Evolutionary conservation across 1,140 invertebrate species (phyloP), one percentile per base, ranked within the genome.

Genomic region (Rhopalosiphum maidis): DNA sequence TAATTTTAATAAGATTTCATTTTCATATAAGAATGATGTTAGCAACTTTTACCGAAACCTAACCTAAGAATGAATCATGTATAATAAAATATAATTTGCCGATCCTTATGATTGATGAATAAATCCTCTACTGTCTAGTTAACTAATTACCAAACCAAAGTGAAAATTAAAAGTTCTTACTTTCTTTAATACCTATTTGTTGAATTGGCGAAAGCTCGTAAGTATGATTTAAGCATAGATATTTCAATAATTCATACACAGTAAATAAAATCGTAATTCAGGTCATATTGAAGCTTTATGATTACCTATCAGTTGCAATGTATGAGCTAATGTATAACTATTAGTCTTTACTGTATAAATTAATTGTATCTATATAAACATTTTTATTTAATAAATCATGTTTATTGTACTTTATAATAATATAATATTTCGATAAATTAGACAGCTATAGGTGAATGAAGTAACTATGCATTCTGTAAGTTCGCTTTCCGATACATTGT

Each of bases 31-130:
- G 30, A 37, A n/a, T 55, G 51, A 89, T 25, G 51, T 54, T 89
- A 37, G 88, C 11, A 55, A 89, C 88, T 0, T 30, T 89, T 89
- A 89, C 3, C 51, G 37, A 55, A 89, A 89, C 51, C 21, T 89
- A 89, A 89, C 88, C 88, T 89, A 54, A 25, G 25, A 89, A 89
- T 25, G n/a, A 55, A 11, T 41, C 51, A 6, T 54, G 88, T 54
- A 89, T 37, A 89, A 55, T 68, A 15, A 68, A 68, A 77, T 18
- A 37, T 54, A 89, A 55, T n/a, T 41, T 89, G 5, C 88, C 22
- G 48, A 89, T 55, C 37, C 15, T 51, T 18, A 51, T 86, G 41
- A 46, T 86, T 25, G 41, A 41, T 9, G 37, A 41, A 15, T 43
- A 86, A 86, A 30, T 86, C 41, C 7, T 23, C 22, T 54, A 54